Percentiles rank a stretch among this genome's conserved stretches.
phyloP scores from a whole-genome alignment of 2,797 vertebrate genomes.

The Anisognathus igniventris region DNA sequence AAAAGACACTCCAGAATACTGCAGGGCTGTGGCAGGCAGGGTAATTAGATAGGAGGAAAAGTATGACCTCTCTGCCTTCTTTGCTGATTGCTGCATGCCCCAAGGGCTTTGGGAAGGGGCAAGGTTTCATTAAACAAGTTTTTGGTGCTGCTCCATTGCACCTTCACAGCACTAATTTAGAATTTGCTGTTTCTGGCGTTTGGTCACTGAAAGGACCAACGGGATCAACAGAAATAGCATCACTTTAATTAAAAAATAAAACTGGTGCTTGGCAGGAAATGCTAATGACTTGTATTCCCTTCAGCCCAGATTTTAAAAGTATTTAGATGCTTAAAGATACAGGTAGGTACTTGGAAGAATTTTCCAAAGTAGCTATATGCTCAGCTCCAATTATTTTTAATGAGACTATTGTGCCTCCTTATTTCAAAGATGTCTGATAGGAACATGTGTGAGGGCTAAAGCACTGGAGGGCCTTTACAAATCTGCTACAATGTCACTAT shows the following conservation, averaged over 20 bases:
- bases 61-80: neutral
- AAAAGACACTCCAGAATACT: neutral
- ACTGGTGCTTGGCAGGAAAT: neutral
- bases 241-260: conserved; percentile 12
- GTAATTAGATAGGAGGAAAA: neutral
- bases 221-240: neutral
- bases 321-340: neutral
- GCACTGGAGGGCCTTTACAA: neutral
- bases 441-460: neutral
- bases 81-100: neutral
- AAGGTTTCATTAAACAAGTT: neutral
- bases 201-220: neutral
- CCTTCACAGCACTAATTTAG: neutral
- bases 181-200: neutral
- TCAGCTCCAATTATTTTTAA: conserved; percentile 12
- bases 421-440: neutral
- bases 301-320: neutral
- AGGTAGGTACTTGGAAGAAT: neutral
- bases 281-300: neutral
- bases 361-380: neutral
- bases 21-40: neutral
- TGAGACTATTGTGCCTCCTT: neutral
- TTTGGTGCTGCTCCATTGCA: neutral
- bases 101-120: rapidly evolving
- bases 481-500: neutral